These are phyloP conservation scores for Halcyon leucocephala DNA, from an alignment of 2,797 vertebrate genomes.

Conservation along the genomic window DNA sequence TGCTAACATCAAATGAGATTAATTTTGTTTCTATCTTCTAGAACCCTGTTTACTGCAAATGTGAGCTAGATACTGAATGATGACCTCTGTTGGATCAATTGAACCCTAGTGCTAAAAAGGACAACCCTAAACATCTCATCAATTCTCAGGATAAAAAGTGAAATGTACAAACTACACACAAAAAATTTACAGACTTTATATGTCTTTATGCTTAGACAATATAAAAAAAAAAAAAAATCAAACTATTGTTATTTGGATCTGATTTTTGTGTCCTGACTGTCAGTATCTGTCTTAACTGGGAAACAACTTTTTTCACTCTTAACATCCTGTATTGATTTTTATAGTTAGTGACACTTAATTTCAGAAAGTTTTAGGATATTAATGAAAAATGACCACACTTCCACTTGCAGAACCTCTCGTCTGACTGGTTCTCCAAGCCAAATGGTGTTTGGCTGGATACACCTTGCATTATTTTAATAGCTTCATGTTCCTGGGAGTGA, in stretches of 20 bases:
- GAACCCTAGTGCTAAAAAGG: rapidly evolving
- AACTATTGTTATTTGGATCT: not conserved
- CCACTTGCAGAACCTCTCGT: not conserved
- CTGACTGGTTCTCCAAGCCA: not conserved
- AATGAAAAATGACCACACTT: not conserved
- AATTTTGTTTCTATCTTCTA: not conserved
- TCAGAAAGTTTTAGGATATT: not conserved
- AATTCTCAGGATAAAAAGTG: not conserved
- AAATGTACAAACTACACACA: not conserved
- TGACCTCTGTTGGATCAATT: not conserved
- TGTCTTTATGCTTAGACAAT: not conserved
- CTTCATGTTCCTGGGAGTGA: not conserved
- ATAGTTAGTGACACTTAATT: not conserved
- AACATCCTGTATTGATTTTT: not conserved
- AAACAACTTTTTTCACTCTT: not conserved
- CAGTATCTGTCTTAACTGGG: not conserved
- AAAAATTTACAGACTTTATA: not conserved
- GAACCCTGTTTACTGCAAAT: not conserved
- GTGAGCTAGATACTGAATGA: not conserved
- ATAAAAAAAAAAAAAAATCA: not conserved
- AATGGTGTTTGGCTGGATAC: not conserved
- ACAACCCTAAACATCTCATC: not conserved
- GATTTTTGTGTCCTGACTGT: not conserved
- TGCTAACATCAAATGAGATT: not conserved
- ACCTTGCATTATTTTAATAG: not conserved